Percentiles rank a stretch among this genome's conserved stretches.
Conservation (phyloP, 1,140 invertebrate species). For the Apis laboriosa region DNA sequence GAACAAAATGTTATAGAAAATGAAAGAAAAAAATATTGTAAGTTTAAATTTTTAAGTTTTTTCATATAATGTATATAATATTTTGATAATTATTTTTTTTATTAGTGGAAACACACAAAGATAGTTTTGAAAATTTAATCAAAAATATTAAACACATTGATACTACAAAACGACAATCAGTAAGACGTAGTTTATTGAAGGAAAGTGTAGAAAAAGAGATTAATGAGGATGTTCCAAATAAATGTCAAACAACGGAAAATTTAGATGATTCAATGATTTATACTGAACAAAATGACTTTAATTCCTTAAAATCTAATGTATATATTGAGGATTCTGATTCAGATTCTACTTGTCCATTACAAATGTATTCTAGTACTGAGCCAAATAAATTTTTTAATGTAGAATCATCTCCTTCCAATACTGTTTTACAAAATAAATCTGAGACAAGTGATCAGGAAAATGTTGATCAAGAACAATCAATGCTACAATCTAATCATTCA, state of each 20-base stretch:
- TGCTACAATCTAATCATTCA: not conserved
- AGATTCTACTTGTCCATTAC: constrained; percentile 63
- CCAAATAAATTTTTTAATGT: constrained; percentile 48
- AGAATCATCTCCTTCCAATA: constrained; percentile 35
- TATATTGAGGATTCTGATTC: constrained; percentile 69
- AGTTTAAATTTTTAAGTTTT: constrained; percentile 58
- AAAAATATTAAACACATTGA: constrained; percentile 67
- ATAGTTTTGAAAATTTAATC: constrained; percentile 74
- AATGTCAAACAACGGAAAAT: not conserved
- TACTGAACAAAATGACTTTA: not conserved
- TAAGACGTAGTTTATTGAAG: constrained; percentile 26
- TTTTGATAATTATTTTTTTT: constrained; percentile 53
- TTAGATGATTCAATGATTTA: constrained; percentile 6
- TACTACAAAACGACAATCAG: constrained; percentile 27
- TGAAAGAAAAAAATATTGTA: constrained; percentile 79
- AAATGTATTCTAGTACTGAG: constrained; percentile 66
- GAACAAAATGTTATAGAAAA: constrained; percentile 77
- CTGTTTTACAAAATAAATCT: not conserved
- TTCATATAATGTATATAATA: not conserved
- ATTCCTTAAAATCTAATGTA: not conserved
- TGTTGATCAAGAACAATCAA: not conserved
- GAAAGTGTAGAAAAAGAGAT: not conserved
- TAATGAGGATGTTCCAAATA: not conserved
- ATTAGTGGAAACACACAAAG: constrained; percentile 73
- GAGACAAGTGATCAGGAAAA: not conserved